A percentile compares a stretch with the other conserved stretches of the same genome.
Evolutionary conservation across 2,113 vertebrate species (phyloP).

Genomic region (Dasyornis broadbenti): DNA sequence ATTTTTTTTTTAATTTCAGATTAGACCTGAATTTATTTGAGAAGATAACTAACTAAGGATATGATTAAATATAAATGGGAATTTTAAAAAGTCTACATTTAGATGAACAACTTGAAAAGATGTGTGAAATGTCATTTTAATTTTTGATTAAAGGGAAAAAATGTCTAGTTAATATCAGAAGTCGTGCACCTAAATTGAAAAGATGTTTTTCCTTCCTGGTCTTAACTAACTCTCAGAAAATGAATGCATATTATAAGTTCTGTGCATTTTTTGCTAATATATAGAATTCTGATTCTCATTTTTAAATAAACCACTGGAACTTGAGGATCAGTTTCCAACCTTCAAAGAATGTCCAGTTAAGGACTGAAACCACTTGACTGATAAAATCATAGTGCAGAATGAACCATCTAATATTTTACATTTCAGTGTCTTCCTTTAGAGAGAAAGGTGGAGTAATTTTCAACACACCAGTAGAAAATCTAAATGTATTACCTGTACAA

Average conservation of each 20-base stretch:
- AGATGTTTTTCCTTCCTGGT: not conserved
- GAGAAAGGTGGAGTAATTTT: not conserved
- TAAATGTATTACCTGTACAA: not conserved
- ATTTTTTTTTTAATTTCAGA: not conserved
- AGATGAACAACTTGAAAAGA: not conserved
- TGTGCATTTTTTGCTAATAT: not conserved
- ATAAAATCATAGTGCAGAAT: not conserved
- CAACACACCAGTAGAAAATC: not conserved
- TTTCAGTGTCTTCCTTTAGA: not conserved
- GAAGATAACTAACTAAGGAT: not conserved
- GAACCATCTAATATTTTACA: not conserved
- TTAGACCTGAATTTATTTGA: not conserved
- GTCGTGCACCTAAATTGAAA: not conserved
- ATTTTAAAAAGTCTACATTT: not conserved
- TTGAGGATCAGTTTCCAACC: not conserved
- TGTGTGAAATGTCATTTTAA: not conserved
- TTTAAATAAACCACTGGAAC: not conserved
- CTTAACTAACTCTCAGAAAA: not conserved
- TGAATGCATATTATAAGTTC: not conserved
- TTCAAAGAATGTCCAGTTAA: not conserved
- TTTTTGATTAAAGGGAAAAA: not conserved
- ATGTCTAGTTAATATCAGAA: not conserved
- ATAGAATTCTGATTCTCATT: not conserved
- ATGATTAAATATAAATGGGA: not conserved
- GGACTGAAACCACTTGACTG: not conserved